phyloP scores from a whole-genome alignment of 2,797 vertebrate species.

The Halcyon leucocephala region DNA sequence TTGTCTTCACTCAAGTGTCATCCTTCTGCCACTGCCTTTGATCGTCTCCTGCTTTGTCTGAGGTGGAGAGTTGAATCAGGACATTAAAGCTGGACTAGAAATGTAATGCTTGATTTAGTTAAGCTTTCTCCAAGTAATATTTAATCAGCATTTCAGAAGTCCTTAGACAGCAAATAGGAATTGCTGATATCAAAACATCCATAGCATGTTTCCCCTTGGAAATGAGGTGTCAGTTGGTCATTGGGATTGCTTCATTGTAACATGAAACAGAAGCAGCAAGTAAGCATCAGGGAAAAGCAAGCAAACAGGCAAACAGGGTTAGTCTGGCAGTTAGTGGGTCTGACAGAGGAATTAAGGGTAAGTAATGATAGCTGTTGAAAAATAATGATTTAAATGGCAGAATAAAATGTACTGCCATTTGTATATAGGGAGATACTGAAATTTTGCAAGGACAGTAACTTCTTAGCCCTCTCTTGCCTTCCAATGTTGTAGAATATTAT shows the following conservation, averaged over 20 bases:
- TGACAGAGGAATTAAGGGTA: slow-evolving; percentile 8
- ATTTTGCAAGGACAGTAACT: background rate
- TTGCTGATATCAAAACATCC: background rate
- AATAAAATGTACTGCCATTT: background rate
- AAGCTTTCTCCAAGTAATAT: background rate
- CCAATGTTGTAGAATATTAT: background rate
- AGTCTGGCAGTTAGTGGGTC: background rate
- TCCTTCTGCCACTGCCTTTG: background rate
- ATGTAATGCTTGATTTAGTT: background rate
- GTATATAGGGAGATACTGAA: background rate
- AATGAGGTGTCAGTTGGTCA: background rate
- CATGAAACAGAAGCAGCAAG: slow-evolving; percentile 20
- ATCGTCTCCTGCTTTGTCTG: fast-evolving
- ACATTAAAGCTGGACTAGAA: background rate
- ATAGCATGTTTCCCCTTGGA: background rate
- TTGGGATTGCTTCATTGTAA: background rate
- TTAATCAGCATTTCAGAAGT: background rate
- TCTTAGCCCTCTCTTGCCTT: background rate
- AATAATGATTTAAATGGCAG: background rate
- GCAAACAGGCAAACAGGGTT: slow-evolving; percentile 10
- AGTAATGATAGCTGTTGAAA: slow-evolving; percentile 23
- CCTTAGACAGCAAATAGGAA: background rate
- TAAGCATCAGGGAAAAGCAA: slow-evolving; percentile 15
- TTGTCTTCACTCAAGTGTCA: slow-evolving; percentile 37
- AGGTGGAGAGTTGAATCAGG: background rate